phyloP scores from a whole-genome alignment of 2,888 invertebrate species.

The Drymonia ruficornis region DNA sequence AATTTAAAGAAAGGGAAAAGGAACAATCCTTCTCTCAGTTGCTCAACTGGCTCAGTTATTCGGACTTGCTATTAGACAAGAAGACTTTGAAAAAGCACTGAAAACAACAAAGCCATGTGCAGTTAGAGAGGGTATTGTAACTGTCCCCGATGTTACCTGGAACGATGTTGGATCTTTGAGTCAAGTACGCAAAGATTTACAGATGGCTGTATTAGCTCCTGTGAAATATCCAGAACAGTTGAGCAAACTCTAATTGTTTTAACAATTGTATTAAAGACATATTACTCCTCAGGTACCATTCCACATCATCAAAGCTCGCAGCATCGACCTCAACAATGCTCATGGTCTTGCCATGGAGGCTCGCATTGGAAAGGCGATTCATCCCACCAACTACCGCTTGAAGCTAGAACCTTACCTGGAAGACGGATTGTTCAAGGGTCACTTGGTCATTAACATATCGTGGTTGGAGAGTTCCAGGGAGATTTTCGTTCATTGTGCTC shows the following conservation, averaged over 20 bases:
- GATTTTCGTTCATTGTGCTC: conserved; percentile 87
- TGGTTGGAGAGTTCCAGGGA: conserved; percentile 86
- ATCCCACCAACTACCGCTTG: conserved; percentile 87
- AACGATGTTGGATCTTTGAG: conserved; percentile 96
- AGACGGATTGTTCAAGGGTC: conserved; percentile 87
- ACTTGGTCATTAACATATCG: conserved; percentile 88
- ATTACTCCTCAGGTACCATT: conserved; percentile 38
- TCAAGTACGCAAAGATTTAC: conserved; percentile 94
- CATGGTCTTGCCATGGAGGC: conserved; percentile 87
- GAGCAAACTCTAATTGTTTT: conserved; percentile 78
- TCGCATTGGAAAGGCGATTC: conserved; percentile 86
- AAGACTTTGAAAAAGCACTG: conserved; percentile 91
- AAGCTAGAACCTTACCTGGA: conserved; percentile 88
- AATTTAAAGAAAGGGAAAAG: no score
- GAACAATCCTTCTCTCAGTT: no score
- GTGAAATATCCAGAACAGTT: conserved; percentile 94
- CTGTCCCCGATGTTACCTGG: conserved; percentile 99
- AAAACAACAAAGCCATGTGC: conserved; percentile 95
- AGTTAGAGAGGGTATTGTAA: conserved; percentile 98
- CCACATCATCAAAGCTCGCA: conserved; percentile 78
- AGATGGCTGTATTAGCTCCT: conserved; percentile 96
- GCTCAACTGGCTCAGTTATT: no score
- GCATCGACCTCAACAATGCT: conserved; percentile 90
- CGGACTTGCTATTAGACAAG: conserved; percentile 88
- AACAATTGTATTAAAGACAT: not conserved